phyloP scores from a whole-genome alignment of 2,888 invertebrate species.

The Phasia obesa region DNA sequence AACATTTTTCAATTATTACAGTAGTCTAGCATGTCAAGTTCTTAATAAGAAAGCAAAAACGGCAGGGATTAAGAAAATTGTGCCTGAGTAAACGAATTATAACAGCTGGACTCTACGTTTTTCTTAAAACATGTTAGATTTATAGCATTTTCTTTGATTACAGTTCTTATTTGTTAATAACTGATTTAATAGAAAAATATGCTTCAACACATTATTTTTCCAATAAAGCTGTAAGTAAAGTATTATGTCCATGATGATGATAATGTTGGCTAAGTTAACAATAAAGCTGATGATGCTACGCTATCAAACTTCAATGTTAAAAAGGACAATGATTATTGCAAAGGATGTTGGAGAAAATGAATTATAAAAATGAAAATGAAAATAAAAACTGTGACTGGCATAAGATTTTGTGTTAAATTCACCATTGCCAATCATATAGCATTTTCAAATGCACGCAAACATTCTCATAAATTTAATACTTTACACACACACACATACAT shows the following conservation, averaged over 20 bases:
- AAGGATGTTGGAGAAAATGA: slow-evolving; percentile 21
- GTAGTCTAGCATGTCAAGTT: no score
- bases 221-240: slow-evolving; percentile 32
- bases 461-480: background rate
- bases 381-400: slow-evolving; percentile 53
- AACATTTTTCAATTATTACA: no score
- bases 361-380: background rate
- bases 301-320: slow-evolving; percentile 16
- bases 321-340: slow-evolving; percentile 43
- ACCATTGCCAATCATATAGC: slow-evolving; percentile 52
- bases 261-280: background rate
- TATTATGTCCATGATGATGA: slow-evolving; percentile 22
- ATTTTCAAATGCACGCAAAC: slow-evolving; percentile 10
- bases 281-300: slow-evolving; percentile 42
- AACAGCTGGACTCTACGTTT: no score
- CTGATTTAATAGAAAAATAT: slow-evolving; percentile 27
- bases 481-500: background rate
- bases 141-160: no score
- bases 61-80: no score
- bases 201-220: slow-evolving; percentile 6
- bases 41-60: no score
- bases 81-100: no score
- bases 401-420: slow-evolving; percentile 55
- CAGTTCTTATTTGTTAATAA: background rate
- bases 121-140: no score